phyloP scores from a whole-genome alignment of 2,113 vertebrate genomes.

The Prolemur simus region DNA sequence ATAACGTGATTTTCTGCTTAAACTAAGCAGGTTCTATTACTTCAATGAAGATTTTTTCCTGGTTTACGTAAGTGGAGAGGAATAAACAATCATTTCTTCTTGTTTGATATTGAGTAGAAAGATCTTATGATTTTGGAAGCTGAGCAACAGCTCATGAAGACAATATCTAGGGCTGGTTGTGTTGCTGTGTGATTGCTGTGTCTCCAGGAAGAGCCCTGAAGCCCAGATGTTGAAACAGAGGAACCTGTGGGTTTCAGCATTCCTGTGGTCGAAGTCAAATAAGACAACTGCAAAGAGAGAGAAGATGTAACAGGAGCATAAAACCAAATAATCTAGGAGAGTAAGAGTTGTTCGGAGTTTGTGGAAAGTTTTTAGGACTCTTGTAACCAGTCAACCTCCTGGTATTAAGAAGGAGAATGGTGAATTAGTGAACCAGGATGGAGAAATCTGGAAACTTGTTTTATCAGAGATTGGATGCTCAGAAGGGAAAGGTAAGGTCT shows the following conservation, averaged over 20 bases:
- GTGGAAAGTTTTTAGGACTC: no score
- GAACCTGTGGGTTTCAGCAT: neutral
- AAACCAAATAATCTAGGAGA: no score
- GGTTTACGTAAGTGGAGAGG: no score
- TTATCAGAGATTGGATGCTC: neutral
- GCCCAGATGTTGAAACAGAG: neutral
- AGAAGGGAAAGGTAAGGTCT: neutral
- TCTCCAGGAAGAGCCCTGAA: neutral
- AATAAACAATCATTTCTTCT: neutral
- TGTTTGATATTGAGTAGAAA: neutral
- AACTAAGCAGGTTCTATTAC: neutral
- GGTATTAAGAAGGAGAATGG: neutral
- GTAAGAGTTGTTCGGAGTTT: neutral
- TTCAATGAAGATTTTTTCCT: neutral
- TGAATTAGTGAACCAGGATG: no score
- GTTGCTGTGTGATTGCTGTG: neutral
- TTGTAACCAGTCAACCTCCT: no score
- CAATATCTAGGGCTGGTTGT: accelerated
- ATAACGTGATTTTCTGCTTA: neutral
- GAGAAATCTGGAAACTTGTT: neutral
- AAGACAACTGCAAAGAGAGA: neutral
- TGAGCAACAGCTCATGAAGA: no score
- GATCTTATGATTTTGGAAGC: no score
- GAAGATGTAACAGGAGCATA: no score
- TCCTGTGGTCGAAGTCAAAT: neutral